Base-by-base conservation (phyloP, 2,888 invertebrate genomes). In the Andrena haemorrhoa region DNA sequence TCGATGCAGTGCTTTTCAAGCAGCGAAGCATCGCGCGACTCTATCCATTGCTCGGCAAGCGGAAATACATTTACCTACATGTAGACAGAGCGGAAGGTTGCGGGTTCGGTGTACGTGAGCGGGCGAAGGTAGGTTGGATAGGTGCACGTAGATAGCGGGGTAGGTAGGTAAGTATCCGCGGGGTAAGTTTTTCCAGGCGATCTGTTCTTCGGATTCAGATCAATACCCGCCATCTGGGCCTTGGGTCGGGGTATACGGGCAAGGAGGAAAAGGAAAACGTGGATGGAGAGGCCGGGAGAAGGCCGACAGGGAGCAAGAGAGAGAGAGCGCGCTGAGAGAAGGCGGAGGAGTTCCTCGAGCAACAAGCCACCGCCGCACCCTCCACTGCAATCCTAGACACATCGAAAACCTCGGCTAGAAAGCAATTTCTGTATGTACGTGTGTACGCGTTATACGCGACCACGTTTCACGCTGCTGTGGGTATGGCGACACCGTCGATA, bases 161-260 rank as follows among this genome's bases (percentile, higher is more conserved):
- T 81, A 81, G 85, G 83, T 80, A 86, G 88, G 88, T 90, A 89
- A 89, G 88, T 90, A 89, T 91, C 85, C 88, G 85, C 89, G 90
- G 90, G 88, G 88, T 90, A 91, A 90, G 89, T 91, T 92, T 93
- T 92, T 92, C 91, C 91, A 89, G 90, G 89, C 91, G 92, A 93
- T 93, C 92, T 92, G 90, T 89, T 91, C 89, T 90, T 89, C 89
- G 90, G 91, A 92, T 92, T 92, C 90, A 91, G 93, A 93, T 93
- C 93, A 93, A 93, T 93, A 93, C 92, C 89, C 90, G 90, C 89
- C 91, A 92, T 92, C 92, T 91, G 92, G 92, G 92, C 92, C 88
- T 84, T 86, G 87, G 87, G 86, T 83, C 76, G 87, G 84, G 84
- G 85, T 86, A 77, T 72, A 86, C 81, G 84, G 84, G 77, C 79